Conservation (phyloP, 1,140 invertebrate species). For the Diorhabda sublineata region DNA sequence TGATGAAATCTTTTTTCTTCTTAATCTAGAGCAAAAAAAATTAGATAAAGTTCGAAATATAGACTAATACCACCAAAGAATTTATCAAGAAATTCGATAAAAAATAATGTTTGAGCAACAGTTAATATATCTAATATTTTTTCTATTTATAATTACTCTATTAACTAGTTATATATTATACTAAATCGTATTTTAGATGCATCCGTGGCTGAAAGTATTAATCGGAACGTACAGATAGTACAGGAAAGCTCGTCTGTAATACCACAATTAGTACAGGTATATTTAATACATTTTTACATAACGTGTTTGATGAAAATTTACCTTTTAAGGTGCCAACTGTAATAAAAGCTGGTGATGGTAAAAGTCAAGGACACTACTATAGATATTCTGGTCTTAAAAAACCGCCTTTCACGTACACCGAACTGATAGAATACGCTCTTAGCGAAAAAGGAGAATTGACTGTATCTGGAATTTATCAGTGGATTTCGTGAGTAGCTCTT, state of each 20-base stretch:
- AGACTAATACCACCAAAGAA: too few relatives aligned
- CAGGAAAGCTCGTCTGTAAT: background rate
- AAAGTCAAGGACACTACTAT: constrained; percentile 7
- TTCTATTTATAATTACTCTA: background rate
- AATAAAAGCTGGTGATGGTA: background rate
- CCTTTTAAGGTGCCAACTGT: constrained; percentile 13
- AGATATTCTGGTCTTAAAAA: constrained; percentile 55
- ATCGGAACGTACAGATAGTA: background rate
- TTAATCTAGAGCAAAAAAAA: too few relatives aligned
- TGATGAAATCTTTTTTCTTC: too few relatives aligned
- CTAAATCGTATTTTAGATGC: background rate
- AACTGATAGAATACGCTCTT: constrained; percentile 80
- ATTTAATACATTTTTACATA: background rate
- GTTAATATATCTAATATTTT: background rate
- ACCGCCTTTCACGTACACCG: constrained; percentile 81
- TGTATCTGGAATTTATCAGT: constrained; percentile 85
- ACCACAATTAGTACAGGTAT: constrained; percentile 12
- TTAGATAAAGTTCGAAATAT: too few relatives aligned
- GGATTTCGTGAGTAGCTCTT: constrained; percentile 78
- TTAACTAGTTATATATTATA: background rate
- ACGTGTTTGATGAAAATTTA: background rate
- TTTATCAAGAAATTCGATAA: too few relatives aligned
- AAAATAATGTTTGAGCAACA: too few relatives aligned
- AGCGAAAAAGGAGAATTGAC: constrained; percentile 78
- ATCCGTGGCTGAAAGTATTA: background rate